phyloP scores from a whole-genome alignment of 2,113 vertebrate genomes.

The Calyptommatus sinebrachiatus region DNA sequence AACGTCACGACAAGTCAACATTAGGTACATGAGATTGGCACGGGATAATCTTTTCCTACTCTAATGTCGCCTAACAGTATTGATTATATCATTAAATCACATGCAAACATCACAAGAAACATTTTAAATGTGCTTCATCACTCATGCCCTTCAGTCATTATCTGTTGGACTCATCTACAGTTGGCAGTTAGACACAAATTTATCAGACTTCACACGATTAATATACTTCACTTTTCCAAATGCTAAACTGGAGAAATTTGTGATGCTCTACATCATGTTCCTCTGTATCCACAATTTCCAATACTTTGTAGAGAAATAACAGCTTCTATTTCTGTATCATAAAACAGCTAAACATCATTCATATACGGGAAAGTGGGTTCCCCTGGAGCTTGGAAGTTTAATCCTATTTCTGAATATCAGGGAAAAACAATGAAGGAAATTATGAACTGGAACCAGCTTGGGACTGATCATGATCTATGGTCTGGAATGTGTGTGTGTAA shows the following conservation, averaged over 20 bases:
- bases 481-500: too few relatives aligned
- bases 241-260: not conserved
- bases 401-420: too few relatives aligned
- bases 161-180: not conserved
- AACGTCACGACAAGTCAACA: slow-evolving; percentile 6
- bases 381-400: too few relatives aligned
- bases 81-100: slow-evolving; percentile 1
- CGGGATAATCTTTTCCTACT: slow-evolving; percentile 13
- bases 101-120: slow-evolving; percentile 20
- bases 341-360: too few relatives aligned
- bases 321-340: not conserved
- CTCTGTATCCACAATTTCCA: not conserved
- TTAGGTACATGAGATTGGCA: not conserved
- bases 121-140: not conserved
- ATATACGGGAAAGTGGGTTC: too few relatives aligned
- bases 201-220: slow-evolving; percentile 4
- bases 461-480: too few relatives aligned
- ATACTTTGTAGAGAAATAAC: not conserved
- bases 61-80: slow-evolving; percentile 17
- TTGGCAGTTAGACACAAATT: slow-evolving; percentile 1
- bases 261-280: not conserved
- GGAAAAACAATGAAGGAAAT: too few relatives aligned
- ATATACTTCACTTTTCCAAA: slow-evolving; percentile 9
- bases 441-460: too few relatives aligned
- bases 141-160: fast-evolving